A percentile compares a stretch with the other conserved stretches of the same genome.
These are phyloP conservation scores for Hydrozoanthus tunicans DNA, from an alignment of 64 coral and sea anemone species.

Conservation along the genomic window DNA sequence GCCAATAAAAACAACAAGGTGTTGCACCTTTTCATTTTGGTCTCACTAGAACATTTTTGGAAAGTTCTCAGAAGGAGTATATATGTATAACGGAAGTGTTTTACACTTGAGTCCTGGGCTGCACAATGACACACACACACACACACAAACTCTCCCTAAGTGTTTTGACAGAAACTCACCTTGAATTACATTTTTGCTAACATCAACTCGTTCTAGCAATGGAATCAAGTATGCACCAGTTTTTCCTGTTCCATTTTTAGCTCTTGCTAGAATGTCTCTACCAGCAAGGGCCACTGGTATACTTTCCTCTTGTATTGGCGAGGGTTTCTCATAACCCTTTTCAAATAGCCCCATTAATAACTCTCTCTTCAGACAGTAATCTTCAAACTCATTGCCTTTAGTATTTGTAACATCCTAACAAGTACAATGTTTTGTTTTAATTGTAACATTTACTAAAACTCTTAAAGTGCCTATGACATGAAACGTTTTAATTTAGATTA, in stretches of 20 bases:
- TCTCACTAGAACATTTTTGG: no score
- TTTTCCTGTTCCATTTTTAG: slow-evolving; percentile 99
- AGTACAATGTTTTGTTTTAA: no score
- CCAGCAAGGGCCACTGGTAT: slow-evolving; percentile 96
- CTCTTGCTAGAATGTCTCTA: slow-evolving; percentile 93
- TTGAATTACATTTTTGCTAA: slow-evolving; percentile 86
- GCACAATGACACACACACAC: no score
- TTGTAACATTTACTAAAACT: no score
- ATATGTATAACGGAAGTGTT: not conserved
- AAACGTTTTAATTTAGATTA: no score
- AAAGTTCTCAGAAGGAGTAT: no score
- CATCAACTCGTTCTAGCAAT: slow-evolving; percentile 86
- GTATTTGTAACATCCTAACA: slow-evolving; percentile 97
- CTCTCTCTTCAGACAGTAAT: slow-evolving; percentile 95
- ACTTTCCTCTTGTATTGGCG: slow-evolving; percentile 99
- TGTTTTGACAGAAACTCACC: slow-evolving; percentile 43
- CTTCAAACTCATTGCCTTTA: slow-evolving; percentile 99
- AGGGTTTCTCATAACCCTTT: slow-evolving; percentile 96
- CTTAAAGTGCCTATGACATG: no score
- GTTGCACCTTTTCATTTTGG: no score
- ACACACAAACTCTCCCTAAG: not conserved
- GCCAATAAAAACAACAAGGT: no score
- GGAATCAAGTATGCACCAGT: slow-evolving; percentile 98
- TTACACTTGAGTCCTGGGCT: not conserved
- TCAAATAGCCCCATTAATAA: slow-evolving; percentile 99